A percentile compares a stretch with the other conserved stretches of the same genome.
Evolutionary conservation across 2,888 invertebrate genomes (phyloP).

Genomic region (Elysia crispata): DNA sequence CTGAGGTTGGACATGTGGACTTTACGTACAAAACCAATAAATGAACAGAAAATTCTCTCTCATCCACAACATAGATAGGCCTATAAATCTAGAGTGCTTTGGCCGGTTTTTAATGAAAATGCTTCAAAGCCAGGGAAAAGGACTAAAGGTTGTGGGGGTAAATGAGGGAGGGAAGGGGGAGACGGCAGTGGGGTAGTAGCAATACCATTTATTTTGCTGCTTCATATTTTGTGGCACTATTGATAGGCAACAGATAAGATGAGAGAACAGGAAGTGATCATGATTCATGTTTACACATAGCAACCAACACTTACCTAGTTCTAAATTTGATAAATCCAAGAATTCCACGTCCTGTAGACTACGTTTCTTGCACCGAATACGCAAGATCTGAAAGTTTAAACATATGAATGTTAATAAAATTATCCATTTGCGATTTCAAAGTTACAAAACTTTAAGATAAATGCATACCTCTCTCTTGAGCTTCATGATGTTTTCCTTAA

Average conservation of each 20-base stretch:
- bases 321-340: slow-evolving; percentile 67
- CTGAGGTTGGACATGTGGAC: too few species aligned
- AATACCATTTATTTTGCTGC: background rate
- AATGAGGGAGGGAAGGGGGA: background rate
- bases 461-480: slow-evolving; percentile 43
- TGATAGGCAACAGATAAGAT: slow-evolving; percentile 9
- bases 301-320: slow-evolving; percentile 61
- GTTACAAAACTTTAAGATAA: background rate
- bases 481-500: slow-evolving; percentile 27
- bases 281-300: slow-evolving; percentile 21
- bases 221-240: too few species aligned
- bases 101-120: too few species aligned
- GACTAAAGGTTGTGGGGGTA: background rate
- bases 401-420: background rate
- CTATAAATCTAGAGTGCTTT: too few species aligned
- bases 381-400: slow-evolving; percentile 60
- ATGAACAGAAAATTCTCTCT: too few species aligned
- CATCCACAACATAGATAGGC: too few species aligned
- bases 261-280: slow-evolving; percentile 32
- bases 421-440: background rate
- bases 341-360: slow-evolving; percentile 63
- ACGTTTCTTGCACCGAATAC: slow-evolving; percentile 54
- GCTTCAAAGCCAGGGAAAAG: background rate
- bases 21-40: too few species aligned
- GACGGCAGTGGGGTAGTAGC: background rate